Evolutionary conservation across 2,113 vertebrate genomes (phyloP).

Genomic region (Heteronetta atricapilla): DNA sequence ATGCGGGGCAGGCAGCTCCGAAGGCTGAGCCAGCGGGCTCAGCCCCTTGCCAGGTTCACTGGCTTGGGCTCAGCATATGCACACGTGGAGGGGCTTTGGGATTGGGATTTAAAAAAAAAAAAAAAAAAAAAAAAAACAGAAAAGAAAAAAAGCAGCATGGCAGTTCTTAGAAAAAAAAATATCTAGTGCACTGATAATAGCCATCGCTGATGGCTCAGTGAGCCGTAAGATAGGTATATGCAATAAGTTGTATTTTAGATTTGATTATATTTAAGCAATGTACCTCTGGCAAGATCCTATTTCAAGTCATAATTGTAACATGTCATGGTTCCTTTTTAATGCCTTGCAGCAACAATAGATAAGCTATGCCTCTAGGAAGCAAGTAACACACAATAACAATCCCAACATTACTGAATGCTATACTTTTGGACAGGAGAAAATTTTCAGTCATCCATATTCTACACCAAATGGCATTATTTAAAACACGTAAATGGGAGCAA

Average conservation of each 20-base stretch:
- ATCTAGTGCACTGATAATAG: background rate
- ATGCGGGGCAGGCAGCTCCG: background rate
- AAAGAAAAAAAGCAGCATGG: background rate
- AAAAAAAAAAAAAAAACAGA: background rate
- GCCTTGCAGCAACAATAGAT: conserved; percentile 44
- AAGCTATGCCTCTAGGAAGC: conserved; percentile 49
- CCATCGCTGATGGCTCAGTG: background rate
- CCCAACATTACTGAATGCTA: conserved; percentile 10
- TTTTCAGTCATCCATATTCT: conserved; percentile 40
- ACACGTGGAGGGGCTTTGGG: background rate
- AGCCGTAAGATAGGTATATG: background rate
- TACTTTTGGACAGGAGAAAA: conserved; percentile 53
- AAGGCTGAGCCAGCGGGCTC: background rate
- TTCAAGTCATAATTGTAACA: conserved; percentile 55
- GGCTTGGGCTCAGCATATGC: background rate
- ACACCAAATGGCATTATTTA: conserved; percentile 31
- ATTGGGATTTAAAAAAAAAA: background rate
- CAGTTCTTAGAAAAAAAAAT: background rate
- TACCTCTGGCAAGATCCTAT: conserved; percentile 40
- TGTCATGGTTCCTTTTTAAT: conserved; percentile 37
- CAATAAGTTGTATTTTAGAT: conserved; percentile 9
- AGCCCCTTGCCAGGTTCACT: background rate
- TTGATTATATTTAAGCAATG: conserved; percentile 42
- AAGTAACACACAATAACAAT: conserved; percentile 44
- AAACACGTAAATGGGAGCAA: conserved; percentile 31